phyloP scores from a whole-genome alignment of 2,797 vertebrate genomes.

The Manis pentadactyla region DNA sequence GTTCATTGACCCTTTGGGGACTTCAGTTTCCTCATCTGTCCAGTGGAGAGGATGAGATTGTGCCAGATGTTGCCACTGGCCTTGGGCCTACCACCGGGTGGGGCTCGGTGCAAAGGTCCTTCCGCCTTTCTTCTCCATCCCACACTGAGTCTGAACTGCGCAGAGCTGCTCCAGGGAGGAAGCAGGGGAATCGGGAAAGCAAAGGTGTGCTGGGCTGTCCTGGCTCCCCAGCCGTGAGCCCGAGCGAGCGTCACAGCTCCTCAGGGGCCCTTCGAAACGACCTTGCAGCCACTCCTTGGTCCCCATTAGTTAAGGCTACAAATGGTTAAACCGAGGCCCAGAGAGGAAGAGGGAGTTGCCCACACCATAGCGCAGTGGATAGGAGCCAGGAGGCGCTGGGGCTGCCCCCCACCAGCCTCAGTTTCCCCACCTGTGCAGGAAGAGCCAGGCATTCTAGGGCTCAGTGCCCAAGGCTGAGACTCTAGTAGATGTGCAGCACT shows the following conservation, averaged over 20 bases:
- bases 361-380: background rate
- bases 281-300: background rate
- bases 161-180: accelerated
- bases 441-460: background rate
- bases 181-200: background rate
- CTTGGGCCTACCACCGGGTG: background rate
- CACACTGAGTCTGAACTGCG: background rate
- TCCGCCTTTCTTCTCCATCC: too few relatives aligned
- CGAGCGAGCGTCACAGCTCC: background rate
- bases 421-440: background rate
- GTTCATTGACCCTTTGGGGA: background rate
- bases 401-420: background rate
- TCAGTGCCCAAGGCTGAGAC: background rate
- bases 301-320: background rate
- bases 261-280: background rate
- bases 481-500: background rate
- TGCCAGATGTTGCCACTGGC: background rate
- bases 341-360: background rate
- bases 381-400: background rate
- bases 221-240: background rate
- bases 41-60: background rate
- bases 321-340: background rate
- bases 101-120: background rate
- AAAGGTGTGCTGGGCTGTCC: background rate
- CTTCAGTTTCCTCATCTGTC: background rate